phyloP scores from a whole-genome alignment of 2,113 vertebrate genomes.

The Stomatorhinus ivindoensis region DNA sequence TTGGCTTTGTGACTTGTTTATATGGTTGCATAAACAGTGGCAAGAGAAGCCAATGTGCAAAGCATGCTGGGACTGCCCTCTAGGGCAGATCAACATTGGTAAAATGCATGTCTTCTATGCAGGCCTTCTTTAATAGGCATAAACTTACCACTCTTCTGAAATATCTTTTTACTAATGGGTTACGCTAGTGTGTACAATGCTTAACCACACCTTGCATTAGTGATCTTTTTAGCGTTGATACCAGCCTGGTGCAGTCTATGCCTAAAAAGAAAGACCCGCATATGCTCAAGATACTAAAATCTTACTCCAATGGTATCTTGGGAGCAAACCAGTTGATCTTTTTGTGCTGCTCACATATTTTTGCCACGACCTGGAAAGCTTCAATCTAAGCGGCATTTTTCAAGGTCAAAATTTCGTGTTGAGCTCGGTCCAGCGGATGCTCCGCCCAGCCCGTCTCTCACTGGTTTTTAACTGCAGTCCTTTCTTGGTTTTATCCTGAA shows the following conservation, averaged over 20 bases:
- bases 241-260: slow-evolving; percentile 64
- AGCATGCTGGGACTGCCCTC: slow-evolving; percentile 85
- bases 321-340: slow-evolving; percentile 66
- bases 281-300: slow-evolving; percentile 92
- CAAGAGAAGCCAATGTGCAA: slow-evolving; percentile 72
- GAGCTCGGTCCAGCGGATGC: neutral
- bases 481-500: neutral
- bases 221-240: neutral
- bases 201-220: neutral
- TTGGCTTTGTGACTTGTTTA: slow-evolving; percentile 76
- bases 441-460: slow-evolving; percentile 46
- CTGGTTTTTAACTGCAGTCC: slow-evolving; percentile 18
- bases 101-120: slow-evolving; percentile 79
- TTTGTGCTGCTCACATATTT: slow-evolving; percentile 75
- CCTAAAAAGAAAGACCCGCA: slow-evolving; percentile 83
- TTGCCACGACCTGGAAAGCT: slow-evolving; percentile 70
- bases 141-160: slow-evolving; percentile 42
- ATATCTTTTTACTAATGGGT: neutral
- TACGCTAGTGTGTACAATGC: neutral
- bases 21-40: slow-evolving; percentile 65
- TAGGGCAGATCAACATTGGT: slow-evolving; percentile 79
- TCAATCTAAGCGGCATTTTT: slow-evolving; percentile 63
- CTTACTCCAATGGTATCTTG: slow-evolving; percentile 85
- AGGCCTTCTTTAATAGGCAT: slow-evolving; percentile 84
- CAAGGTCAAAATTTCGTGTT: slow-evolving; percentile 33